Percentiles rank a stretch among this genome's conserved stretches.
phyloP scores from a whole-genome alignment of 2,888 invertebrate genomes.

The Melitaea athalia region DNA sequence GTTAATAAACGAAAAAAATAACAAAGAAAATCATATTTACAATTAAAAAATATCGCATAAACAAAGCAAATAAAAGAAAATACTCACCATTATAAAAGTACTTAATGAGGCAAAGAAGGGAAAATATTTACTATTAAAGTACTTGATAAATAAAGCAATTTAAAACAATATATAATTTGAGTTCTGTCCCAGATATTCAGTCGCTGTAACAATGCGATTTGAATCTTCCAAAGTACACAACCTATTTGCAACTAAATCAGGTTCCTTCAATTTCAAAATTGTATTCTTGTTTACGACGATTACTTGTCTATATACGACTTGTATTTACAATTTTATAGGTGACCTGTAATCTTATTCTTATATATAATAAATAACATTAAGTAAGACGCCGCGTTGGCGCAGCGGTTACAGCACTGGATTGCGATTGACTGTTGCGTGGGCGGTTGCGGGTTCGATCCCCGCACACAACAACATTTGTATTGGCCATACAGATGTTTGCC shows the following conservation, averaged over 20 bases:
- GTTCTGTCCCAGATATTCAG: constrained; percentile 10
- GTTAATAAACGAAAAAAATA: too few species aligned
- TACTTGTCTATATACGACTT: not conserved
- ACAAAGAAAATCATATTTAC: too few species aligned
- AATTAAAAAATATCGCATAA: not conserved
- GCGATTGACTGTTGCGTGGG: too few species aligned
- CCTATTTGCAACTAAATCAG: constrained; percentile 6
- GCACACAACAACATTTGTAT: too few species aligned
- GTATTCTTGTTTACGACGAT: not conserved
- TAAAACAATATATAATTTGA: not conserved
- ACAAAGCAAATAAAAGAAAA: not conserved
- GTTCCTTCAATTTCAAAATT: constrained; percentile 1
- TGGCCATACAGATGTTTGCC: too few species aligned
- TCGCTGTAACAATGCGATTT: constrained; percentile 14
- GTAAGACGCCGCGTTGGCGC: too few species aligned
- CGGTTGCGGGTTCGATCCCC: too few species aligned
- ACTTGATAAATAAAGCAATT: not conserved
- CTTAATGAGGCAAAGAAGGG: not conserved
- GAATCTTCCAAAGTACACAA: constrained; percentile 4
- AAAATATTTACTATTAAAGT: not conserved
- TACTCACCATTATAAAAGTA: not conserved
- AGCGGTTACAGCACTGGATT: too few species aligned
- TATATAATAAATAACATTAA: too few species aligned
- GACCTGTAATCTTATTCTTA: too few species aligned
- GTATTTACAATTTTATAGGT: not conserved